Base-by-base conservation (phyloP, 2,888 invertebrate species). In the Siphlonurus alternatus region DNA sequence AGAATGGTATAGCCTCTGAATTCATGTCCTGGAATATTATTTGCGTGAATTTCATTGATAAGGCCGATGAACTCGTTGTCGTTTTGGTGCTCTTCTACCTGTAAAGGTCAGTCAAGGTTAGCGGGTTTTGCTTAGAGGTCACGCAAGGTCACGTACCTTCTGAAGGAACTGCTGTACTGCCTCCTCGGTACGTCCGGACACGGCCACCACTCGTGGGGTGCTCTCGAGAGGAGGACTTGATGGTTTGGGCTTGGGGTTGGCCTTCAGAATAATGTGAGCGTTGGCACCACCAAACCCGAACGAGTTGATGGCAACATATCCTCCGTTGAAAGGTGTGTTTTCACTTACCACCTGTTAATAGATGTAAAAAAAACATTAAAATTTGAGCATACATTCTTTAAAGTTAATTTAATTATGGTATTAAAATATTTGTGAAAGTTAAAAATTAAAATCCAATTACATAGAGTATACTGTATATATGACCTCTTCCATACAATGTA, bases 201-300 rank as follows among this genome's bases (percentile, higher is more conserved):
- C 86, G 25, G 85, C 78, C 62, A 92, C 82, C 53, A 93, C 76
- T 68, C 88, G 83, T 2, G 88, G 86, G 59, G 83, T 73, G 60
- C 69, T 71, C 70, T 79, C 81, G 56, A 80, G 74, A 18, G 82
- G 77, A 61, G 83, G 80, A 18, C 25, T 24, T 0, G 79, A 76
- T 0, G 80, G 75, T 73, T 83, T 86, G 3, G 83, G 84, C 72
- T 86, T 86, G 1, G 86, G 83, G 74, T 89, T 86, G 3, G 92
- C 88, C 73, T 87, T 85, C 18, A 96, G 80, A 69, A 96, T 81
- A 1, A 93, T 78, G 77, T 96, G 95, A n/a, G 91, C 93, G 77
- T 95, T 95, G 59, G 94, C 93, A 64, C 99, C 99, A 67, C 98
- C 98, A 77, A 98, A 98, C 20, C 98, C 98, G 76, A 99, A 99